Conservation (phyloP, 2,113 vertebrate genomes). For the Potamarius usumacintae region DNA sequence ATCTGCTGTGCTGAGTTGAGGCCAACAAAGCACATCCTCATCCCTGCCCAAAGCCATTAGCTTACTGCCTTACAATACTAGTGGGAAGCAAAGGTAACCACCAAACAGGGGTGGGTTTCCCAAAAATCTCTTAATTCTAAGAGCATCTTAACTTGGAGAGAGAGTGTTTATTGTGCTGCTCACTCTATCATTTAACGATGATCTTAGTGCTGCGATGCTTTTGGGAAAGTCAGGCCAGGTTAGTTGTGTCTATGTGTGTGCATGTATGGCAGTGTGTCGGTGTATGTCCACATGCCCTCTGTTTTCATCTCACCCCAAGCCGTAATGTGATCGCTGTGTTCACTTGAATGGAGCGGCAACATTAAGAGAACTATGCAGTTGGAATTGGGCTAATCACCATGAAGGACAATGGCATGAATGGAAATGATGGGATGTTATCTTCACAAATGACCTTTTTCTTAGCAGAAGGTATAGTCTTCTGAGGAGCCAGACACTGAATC, state of each 20-base stretch:
- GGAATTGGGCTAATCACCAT: slow-evolving; percentile 46
- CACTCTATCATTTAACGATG: too few relatives aligned
- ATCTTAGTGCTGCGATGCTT: too few relatives aligned
- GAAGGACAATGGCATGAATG: slow-evolving; percentile 39
- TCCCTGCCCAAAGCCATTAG: slow-evolving; percentile 63
- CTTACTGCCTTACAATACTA: slow-evolving; percentile 51
- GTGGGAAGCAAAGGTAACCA: slow-evolving; percentile 21
- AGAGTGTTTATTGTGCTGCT: too few relatives aligned
- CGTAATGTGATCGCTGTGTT: slow-evolving; percentile 42
- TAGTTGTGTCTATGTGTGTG: slow-evolving; percentile 24
- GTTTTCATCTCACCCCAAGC: slow-evolving; percentile 19
- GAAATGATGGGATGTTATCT: slow-evolving; percentile 48
- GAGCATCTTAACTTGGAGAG: too few relatives aligned
- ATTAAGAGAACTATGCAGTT: slow-evolving; percentile 46
- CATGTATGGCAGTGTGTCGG: slow-evolving; percentile 10
- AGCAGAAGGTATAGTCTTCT: slow-evolving; percentile 44
- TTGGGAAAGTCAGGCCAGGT: background rate
- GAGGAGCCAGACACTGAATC: slow-evolving; percentile 33
- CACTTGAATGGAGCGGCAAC: slow-evolving; percentile 41
- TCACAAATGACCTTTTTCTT: slow-evolving; percentile 47
- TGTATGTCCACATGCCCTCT: background rate
- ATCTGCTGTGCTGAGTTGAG: slow-evolving; percentile 60
- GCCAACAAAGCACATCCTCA: slow-evolving; percentile 64
- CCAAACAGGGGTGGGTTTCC: too few relatives aligned
- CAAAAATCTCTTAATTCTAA: too few relatives aligned